These are phyloP conservation scores for Spea bombifrons DNA, from an alignment of 2,113 vertebrate genomes.

Conservation along the genomic window DNA sequence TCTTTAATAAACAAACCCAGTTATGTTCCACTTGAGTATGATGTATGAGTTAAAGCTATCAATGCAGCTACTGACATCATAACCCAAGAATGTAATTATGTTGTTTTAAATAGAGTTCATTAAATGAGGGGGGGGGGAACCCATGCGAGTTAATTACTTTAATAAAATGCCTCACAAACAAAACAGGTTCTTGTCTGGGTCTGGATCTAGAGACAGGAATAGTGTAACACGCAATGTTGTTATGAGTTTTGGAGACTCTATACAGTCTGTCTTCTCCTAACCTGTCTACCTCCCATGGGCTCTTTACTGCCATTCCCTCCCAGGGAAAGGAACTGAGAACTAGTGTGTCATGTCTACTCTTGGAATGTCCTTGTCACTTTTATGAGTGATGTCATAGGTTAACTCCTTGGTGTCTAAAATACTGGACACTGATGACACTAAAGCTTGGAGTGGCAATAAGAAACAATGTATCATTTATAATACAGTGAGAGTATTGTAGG, in stretches of 20 bases:
- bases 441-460: no score
- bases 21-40: constrained; percentile 26
- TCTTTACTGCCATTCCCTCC: constrained; percentile 28
- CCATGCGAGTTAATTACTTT: constrained; percentile 34
- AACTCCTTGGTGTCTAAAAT: background rate
- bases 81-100: constrained; percentile 42
- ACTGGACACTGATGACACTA: no score
- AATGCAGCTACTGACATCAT: constrained; percentile 35
- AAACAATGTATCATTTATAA: no score
- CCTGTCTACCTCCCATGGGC: constrained; percentile 38
- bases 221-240: constrained; percentile 25
- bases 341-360: constrained; percentile 41
- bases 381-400: constrained; percentile 8
- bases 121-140: constrained; percentile 8
- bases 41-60: constrained; percentile 30
- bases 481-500: no score
- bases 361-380: constrained; percentile 21
- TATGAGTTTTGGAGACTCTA: constrained; percentile 35
- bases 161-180: constrained; percentile 43
- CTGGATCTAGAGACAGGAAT: constrained; percentile 45
- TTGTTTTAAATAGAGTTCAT: constrained; percentile 44
- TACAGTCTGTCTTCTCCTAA: constrained; percentile 39
- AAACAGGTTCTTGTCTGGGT: constrained; percentile 46
- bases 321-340: constrained; percentile 38
- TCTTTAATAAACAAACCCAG: constrained; percentile 7